These are phyloP conservation scores for Holotrichia oblita DNA, from an alignment of 1,140 invertebrate species.

Conservation along the genomic window DNA sequence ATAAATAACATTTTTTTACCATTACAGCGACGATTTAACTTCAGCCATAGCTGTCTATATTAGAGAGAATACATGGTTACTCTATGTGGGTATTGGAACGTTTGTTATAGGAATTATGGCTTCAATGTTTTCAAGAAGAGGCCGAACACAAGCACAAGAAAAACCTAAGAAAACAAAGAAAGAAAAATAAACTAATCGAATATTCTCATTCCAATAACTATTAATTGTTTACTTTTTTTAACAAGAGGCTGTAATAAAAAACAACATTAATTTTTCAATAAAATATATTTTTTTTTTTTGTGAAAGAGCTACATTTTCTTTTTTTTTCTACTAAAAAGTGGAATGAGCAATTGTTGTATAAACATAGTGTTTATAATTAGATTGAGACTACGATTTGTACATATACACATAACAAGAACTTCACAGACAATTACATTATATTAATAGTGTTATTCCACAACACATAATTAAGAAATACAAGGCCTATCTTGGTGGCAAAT, in stretches of 20 bases:
- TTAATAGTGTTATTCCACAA: no score
- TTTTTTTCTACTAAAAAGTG: not conserved
- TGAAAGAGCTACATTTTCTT: not conserved
- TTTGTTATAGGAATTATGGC: constrained; percentile 69
- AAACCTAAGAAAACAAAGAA: constrained; percentile 28
- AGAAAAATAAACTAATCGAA: constrained; percentile 21
- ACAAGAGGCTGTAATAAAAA: constrained; percentile 16
- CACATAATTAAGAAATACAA: no score
- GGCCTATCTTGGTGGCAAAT: no score
- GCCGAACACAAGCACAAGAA: not conserved
- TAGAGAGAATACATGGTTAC: constrained; percentile 73
- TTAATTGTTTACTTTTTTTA: constrained; percentile 14
- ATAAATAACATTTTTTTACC: constrained; percentile 52
- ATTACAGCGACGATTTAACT: constrained; percentile 76
- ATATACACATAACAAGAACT: no score
- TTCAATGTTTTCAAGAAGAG: constrained; percentile 60
- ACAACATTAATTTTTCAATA: constrained; percentile 21
- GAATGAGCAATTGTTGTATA: not conserved
- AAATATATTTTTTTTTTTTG: constrained; percentile 39
- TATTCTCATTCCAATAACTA: constrained; percentile 22
- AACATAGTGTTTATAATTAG: not conserved
- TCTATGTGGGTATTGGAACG: constrained; percentile 70
- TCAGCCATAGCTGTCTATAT: constrained; percentile 72
- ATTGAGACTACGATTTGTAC: no score
- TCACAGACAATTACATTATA: no score